Conservation (phyloP, 92 coral and sea anemone species). For the Porites evermanni region DNA sequence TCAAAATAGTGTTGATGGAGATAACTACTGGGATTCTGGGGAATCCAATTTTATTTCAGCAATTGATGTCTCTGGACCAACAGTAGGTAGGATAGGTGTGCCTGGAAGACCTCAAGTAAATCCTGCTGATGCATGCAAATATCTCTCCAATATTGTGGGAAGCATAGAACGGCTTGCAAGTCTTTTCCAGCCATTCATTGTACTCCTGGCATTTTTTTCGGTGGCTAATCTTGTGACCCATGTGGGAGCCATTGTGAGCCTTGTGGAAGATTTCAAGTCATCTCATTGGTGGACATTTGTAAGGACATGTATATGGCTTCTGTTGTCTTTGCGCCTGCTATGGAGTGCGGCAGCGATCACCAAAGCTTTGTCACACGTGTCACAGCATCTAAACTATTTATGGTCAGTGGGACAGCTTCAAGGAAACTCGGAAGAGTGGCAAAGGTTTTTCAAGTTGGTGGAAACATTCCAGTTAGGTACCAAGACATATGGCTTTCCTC, state of each 20-base stretch:
- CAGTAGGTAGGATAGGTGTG: constrained; percentile 65
- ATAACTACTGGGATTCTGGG: constrained; percentile 47
- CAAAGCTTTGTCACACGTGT: constrained; percentile 70
- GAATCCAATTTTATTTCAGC: constrained; percentile 10
- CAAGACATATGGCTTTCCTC: constrained; percentile 90
- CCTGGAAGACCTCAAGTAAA: constrained; percentile 58
- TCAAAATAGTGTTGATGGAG: constrained; percentile 7
- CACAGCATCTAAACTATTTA: constrained; percentile 79
- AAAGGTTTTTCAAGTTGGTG: constrained; percentile 77
- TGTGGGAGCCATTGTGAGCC: constrained; percentile 78
- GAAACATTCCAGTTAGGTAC: constrained; percentile 80
- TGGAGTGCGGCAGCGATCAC: constrained; percentile 88
- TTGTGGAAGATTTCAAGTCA: constrained; percentile 50
- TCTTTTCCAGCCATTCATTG: constrained; percentile 84
- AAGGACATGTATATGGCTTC: constrained; percentile 87
- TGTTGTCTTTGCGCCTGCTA: constrained; percentile 82
- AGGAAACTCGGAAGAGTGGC: constrained; percentile 84
- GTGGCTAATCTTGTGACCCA: constrained; percentile 90
- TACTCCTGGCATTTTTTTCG: constrained; percentile 79
- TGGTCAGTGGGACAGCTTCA: constrained; percentile 76
- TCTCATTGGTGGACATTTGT: constrained; percentile 93
- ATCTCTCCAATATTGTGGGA: constrained; percentile 69
- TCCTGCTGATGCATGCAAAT: constrained; percentile 76
- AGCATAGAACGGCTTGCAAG: constrained; percentile 74
- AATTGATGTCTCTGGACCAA: constrained; percentile 38